Evolutionary conservation across 1,140 invertebrate species (phyloP), one percentile per base, ranked within the genome.

Genomic region (Pogonomyrmex californicus): DNA sequence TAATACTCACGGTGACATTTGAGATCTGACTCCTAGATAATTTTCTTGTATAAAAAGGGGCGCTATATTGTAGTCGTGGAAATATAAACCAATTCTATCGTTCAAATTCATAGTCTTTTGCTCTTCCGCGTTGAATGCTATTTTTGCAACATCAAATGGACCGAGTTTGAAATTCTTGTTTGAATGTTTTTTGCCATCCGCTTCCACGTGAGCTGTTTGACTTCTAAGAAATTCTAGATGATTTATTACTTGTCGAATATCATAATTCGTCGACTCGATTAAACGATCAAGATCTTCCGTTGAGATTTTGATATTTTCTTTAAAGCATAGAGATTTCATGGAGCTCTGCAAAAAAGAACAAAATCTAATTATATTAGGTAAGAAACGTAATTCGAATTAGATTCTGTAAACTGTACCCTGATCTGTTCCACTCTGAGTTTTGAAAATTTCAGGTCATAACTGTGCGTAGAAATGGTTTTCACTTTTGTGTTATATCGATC

Each of bases 21-120:
- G 95, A 0, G 98, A 98, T 83, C 68, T 83, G 17, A 94, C 92
- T 0, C 98, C 97, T 71, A 96, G 95, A 96, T 99, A 99, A 96
- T 99, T 99, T 94, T 99, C 99, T 93, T 99, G 99, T 0, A 99
- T 98, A 95, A 99, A 99, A 30, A 99, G 96, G 9, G 99, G 98
- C 4, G 97, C 97, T 83, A 99, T 96, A 92, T 97, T 99, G 95
- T 99, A 99, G 96, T 99, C 99, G 88, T 98, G 97, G 95, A 99
- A 99, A 95, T 99, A 99, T 58, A 99, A 95, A 92, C 98, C 97
- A 65, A 97, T 97, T 95, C 99, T 99, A 91, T 99, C 98, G 90
- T 97, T 95, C 2, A 99, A 95, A 17, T 95, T 97, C 98, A 99
- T 99, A 0, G 95, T 96, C 90, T 97, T 97, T 88, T 98, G 97